A percentile compares a stretch with the other conserved stretches of the same genome.
These are phyloP conservation scores for Pteria penguin DNA, from an alignment of 2,888 invertebrate species.

Conservation along the genomic window DNA sequence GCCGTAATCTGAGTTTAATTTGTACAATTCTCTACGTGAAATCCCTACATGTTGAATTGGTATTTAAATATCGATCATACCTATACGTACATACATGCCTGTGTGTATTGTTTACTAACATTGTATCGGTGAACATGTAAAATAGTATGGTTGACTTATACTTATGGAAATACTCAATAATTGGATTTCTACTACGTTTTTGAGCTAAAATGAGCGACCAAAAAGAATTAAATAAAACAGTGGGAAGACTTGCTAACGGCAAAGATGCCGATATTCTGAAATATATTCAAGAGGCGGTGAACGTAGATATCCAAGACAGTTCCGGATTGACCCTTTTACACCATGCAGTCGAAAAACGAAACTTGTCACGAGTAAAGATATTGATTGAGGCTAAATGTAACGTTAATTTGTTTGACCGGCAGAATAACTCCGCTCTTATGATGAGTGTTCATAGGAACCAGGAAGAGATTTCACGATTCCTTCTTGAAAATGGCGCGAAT, in stretches of 20 bases:
- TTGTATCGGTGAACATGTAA: too few relatives aligned
- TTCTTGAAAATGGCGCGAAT: not conserved
- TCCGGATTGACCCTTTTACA: not conserved
- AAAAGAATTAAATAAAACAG: not conserved
- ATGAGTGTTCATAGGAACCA: not conserved
- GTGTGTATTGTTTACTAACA: too few relatives aligned
- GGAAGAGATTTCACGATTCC: not conserved
- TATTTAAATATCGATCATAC: too few relatives aligned
- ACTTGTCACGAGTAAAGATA: not conserved
- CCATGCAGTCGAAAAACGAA: not conserved
- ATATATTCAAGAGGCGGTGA: not conserved
- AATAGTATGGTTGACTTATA: too few relatives aligned
- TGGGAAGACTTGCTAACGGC: not conserved
- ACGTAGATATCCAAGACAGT: not conserved
- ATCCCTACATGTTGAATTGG: too few relatives aligned
- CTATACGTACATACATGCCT: too few relatives aligned
- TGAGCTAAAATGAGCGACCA: too few relatives aligned
- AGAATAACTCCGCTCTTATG: not conserved
- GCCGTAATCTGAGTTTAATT: too few relatives aligned
- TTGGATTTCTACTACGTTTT: too few relatives aligned
- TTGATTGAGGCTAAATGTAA: not conserved
- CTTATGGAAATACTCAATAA: too few relatives aligned
- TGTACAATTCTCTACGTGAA: too few relatives aligned
- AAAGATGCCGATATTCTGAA: not conserved
- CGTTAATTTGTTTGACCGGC: not conserved